Evolutionary conservation across 35 echinoderm and acorn worm genomes (phyloP).

Genomic region (Anneissia japonica): DNA sequence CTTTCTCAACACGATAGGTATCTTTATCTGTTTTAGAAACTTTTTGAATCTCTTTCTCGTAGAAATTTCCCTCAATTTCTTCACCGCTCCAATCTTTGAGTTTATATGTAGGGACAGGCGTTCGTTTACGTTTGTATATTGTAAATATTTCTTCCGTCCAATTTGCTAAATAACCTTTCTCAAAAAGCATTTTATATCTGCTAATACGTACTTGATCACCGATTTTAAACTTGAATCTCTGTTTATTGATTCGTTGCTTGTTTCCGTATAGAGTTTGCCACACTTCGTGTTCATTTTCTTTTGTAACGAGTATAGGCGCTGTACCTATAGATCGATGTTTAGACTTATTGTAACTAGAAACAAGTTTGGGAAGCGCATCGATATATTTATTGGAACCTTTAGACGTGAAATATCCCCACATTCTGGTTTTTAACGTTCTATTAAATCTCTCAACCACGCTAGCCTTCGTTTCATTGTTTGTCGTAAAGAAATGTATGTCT

Average conservation of each 20-base stretch:
- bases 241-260: not conserved
- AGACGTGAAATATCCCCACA: conserved; percentile 52
- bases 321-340: conserved; percentile 49
- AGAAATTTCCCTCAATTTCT: conserved; percentile 39
- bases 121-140: not conserved
- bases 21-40: conserved; percentile 8
- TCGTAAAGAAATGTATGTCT: conserved; percentile 57
- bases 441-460: conserved; percentile 56
- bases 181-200: conserved; percentile 7
- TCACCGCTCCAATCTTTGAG: conserved; percentile 61
- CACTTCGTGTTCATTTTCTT: conserved; percentile 36
- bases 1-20: conserved; percentile 64
- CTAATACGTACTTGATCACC: conserved; percentile 49
- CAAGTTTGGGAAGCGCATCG: conserved; percentile 34
- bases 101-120: not conserved
- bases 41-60: conserved; percentile 53
- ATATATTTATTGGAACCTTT: conserved; percentile 29
- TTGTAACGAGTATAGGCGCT: conserved; percentile 34
- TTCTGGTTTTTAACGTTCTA: conserved; percentile 32
- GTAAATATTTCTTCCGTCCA: conserved; percentile 40
- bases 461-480: conserved; percentile 63
- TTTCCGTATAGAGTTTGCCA: conserved; percentile 38
- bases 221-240: conserved; percentile 25
- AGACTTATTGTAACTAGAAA: conserved; percentile 44
- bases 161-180: conserved; percentile 32